Evolutionary conservation across 1,140 invertebrate species (phyloP).

Genomic region (Gryllus bimaculatus): DNA sequence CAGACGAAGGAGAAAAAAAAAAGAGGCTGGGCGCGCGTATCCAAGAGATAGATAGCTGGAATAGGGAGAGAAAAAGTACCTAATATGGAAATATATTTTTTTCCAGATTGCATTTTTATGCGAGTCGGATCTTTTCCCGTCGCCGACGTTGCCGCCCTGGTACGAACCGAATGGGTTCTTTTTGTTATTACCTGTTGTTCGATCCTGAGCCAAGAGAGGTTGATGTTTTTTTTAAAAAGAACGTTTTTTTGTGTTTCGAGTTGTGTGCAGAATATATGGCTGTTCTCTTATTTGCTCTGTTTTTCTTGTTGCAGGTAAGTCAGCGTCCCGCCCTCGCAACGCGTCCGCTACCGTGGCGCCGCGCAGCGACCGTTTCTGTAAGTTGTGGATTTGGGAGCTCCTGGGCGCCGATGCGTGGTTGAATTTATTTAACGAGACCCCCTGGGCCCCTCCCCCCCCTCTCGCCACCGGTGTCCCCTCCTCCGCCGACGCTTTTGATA

Average conservation of each 20-base stretch:
- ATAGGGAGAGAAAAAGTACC: neutral
- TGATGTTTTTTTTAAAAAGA: neutral
- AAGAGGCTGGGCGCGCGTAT: neutral
- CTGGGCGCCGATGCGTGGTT: too few relatives aligned
- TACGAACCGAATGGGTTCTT: neutral
- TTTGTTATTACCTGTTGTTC: neutral
- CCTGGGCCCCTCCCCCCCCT: too few relatives aligned
- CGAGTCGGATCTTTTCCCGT: neutral
- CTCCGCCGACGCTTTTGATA: too few relatives aligned
- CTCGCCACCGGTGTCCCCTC: too few relatives aligned
- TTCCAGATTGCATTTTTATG: neutral
- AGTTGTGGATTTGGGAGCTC: too few relatives aligned
- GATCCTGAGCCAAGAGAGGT: neutral
- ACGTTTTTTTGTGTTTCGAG: neutral
- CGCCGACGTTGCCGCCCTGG: too few relatives aligned
- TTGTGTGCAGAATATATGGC: neutral
- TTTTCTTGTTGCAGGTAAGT: neutral
- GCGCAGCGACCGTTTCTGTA: too few relatives aligned
- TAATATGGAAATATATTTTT: neutral
- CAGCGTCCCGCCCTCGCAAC: neutral
- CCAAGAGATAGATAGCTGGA: neutral
- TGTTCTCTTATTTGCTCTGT: neutral
- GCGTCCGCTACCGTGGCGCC: too few relatives aligned
- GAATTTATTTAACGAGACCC: too few relatives aligned
- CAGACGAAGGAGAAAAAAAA: neutral